Evolutionary conservation across 2,113 vertebrate species (phyloP).

Genomic region (Malurus cyaneus): DNA sequence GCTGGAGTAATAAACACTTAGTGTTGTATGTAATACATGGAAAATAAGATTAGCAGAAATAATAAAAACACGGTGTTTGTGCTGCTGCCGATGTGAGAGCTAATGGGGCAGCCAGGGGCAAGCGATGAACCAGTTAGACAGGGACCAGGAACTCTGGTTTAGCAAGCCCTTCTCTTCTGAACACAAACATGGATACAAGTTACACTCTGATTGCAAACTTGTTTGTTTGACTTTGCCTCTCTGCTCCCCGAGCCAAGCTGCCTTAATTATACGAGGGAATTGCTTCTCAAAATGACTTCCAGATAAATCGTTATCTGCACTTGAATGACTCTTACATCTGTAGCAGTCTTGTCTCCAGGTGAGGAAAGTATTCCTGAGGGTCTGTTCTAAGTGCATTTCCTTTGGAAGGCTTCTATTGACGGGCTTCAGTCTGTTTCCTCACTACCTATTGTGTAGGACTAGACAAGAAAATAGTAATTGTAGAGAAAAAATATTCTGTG

Average conservation of each 20-base stretch:
- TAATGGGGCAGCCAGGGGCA: conserved; percentile 9
- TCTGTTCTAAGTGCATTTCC: background rate
- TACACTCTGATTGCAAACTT: background rate
- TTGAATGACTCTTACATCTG: background rate
- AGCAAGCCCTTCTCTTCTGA: background rate
- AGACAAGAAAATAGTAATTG: background rate
- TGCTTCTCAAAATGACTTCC: background rate
- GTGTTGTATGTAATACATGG: background rate
- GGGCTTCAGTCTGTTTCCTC: background rate
- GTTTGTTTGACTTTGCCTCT: background rate
- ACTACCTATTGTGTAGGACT: background rate
- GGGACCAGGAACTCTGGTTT: conserved; percentile 35
- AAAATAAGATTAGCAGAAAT: conserved; percentile 8
- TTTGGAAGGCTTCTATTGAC: background rate
- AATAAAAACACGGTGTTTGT: background rate
- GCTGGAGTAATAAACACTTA: background rate
- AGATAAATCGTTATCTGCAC: conserved; percentile 4
- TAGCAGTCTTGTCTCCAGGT: background rate
- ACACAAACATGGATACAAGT: background rate
- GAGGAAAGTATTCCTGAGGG: background rate
- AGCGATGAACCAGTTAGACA: conserved; percentile 37
- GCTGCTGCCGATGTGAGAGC: background rate
- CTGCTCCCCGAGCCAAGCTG: background rate
- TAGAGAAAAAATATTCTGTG: background rate
- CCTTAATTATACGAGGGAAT: background rate